Evolutionary conservation across 2,113 vertebrate genomes (phyloP), one percentile per base, ranked within the genome.

Genomic region (Solea senegalensis): DNA sequence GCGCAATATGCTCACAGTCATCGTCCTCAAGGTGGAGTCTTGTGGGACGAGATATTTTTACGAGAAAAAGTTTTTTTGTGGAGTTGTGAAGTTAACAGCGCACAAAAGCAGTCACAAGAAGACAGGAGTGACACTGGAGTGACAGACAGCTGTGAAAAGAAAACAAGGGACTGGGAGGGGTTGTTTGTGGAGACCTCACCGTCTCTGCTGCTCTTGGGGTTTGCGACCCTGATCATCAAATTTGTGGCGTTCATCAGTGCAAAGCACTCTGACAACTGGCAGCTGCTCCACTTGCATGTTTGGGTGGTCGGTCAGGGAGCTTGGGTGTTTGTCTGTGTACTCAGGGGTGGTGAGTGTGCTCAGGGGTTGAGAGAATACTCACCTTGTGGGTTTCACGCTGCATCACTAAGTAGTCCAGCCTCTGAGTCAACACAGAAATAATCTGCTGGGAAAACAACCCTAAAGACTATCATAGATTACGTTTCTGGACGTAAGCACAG

Each of bases 111-210:
- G 56, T 13, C 3, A 15, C 57, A 52, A 46, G 44, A 54, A 15
- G 9, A 53, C 11, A 27, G 69, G 9, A 68, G 61, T 58, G 41
- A 34, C 56, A 62, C 34, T 44, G 8, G 49, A 63, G 64, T 86
- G 76, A 80, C 74, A 79, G 72, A 65, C 82, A 84, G 65, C 78
- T 84, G 85, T 71, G 80, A 80, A 76, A 84, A 84, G 53, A 69
- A 70, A 56, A 53, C 10, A 65, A 55, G 43, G 79, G 58, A 41
- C 3, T 12, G 0, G 12, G 21, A 21, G 21, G 21, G 21, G 21
- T 21, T 45, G 65, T 74, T 59, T 81, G 66, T 51, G 28, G 44
- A 26, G 12, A 40, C 60, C 72, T 34, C 60, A 58, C 55, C 54
- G 52, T 1, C 46, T 52, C 55, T 11, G 44, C 59, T 70, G 8